Conservation (phyloP, 2,113 vertebrate genomes). For the Bujurquina vittata region DNA sequence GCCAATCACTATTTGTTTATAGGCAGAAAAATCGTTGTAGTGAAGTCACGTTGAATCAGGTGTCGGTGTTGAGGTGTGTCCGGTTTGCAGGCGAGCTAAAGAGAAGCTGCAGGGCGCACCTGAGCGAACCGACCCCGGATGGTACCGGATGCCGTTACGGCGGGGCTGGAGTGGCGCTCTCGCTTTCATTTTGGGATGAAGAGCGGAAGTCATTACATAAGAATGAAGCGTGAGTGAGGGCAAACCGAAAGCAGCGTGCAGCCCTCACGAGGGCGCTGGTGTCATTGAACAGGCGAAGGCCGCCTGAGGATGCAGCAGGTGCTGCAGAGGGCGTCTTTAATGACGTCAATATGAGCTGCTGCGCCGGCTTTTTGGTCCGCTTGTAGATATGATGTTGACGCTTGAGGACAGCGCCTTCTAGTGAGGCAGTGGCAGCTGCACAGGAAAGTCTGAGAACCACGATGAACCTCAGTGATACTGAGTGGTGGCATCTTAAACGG, state of each 20-base stretch:
- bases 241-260: neutral
- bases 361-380: neutral
- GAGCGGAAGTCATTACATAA: constrained; percentile 28
- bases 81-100: neutral
- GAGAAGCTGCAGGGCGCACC: neutral
- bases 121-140: neutral
- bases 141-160: neutral
- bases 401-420: neutral
- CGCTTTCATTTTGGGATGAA: neutral
- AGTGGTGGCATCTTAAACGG: neutral
- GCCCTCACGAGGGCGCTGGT: neutral
- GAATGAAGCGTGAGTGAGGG: neutral
- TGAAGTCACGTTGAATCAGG: constrained; percentile 23
- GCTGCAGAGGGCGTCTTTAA: neutral
- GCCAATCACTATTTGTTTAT: neutral
- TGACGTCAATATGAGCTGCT: neutral
- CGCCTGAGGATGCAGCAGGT: neutral
- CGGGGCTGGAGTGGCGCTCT: fast-evolving
- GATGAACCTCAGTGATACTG: neutral
- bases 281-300: too few relatives aligned
- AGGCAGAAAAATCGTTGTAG: neutral
- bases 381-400: neutral
- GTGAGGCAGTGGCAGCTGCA: neutral
- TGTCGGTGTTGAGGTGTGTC: fast-evolving
- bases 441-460: neutral